These are phyloP conservation scores for Prionace glauca DNA, from an alignment of 2,797 vertebrate species.

Conservation along the genomic window DNA sequence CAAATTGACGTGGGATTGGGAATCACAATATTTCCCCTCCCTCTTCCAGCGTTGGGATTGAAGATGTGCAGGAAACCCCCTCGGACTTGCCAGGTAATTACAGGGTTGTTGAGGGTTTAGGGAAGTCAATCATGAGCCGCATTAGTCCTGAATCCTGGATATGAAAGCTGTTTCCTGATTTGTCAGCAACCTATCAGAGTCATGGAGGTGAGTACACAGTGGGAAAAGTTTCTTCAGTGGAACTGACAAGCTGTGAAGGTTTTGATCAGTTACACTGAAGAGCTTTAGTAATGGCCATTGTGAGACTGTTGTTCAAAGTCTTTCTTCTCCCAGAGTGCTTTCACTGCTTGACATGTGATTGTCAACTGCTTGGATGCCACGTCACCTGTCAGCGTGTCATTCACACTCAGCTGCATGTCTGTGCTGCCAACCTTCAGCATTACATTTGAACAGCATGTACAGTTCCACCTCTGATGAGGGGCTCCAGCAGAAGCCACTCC, in stretches of 20 bases:
- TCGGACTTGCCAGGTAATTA: neutral
- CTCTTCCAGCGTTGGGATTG: neutral
- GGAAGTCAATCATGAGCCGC: neutral
- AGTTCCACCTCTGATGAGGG: too few species aligned
- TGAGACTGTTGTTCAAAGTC: neutral
- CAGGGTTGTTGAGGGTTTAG: neutral
- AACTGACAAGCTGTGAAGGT: neutral
- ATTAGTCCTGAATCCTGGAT: neutral
- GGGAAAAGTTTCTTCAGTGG: neutral
- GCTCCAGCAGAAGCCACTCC: too few species aligned
- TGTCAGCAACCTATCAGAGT: neutral
- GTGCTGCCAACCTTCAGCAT: too few species aligned
- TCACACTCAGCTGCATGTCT: too few species aligned
- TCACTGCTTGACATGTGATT: too few species aligned
- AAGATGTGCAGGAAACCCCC: neutral
- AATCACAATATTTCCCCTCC: neutral
- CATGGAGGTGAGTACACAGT: neutral
- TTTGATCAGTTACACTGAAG: neutral
- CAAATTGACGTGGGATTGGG: neutral
- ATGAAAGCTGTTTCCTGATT: neutral
- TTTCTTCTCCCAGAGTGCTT: too few species aligned
- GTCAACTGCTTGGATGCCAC: too few species aligned
- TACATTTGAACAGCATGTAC: too few species aligned
- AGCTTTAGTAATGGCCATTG: neutral
- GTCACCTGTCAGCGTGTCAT: too few species aligned